These are phyloP conservation scores for Zaprionus lachaisei DNA, from an alignment of 1,140 invertebrate genomes.

Conservation along the genomic window DNA sequence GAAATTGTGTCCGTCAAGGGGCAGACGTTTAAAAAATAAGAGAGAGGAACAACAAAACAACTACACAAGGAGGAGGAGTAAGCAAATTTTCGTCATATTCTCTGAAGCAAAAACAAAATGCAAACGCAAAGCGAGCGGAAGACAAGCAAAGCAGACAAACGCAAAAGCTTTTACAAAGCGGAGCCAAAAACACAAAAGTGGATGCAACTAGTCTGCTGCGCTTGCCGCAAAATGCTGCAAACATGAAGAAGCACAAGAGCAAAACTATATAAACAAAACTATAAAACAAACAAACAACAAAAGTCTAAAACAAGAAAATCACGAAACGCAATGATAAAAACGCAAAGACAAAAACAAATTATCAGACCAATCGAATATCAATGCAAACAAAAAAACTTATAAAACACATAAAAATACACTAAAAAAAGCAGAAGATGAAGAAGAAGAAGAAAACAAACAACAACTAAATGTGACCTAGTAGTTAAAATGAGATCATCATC, in stretches of 20 bases:
- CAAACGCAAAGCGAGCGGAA: slow-evolving; percentile 7
- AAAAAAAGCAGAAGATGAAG: slow-evolving; percentile 59
- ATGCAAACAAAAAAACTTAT: slow-evolving; percentile 79
- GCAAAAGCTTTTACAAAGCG: not conserved
- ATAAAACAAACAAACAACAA: slow-evolving; percentile 64
- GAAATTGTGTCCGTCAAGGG: slow-evolving; percentile 67
- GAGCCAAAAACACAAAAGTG: not conserved
- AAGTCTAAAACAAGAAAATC: slow-evolving; percentile 72
- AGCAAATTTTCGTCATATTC: slow-evolving; percentile 70
- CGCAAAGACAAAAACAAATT: slow-evolving; percentile 52
- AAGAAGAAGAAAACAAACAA: slow-evolving; percentile 58
- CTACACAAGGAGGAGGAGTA: slow-evolving; percentile 7
- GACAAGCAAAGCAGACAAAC: not conserved
- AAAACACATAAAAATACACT: slow-evolving; percentile 76
- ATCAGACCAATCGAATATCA: slow-evolving; percentile 79
- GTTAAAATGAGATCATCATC: slow-evolving; percentile 72
- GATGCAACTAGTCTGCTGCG: slow-evolving; percentile 2
- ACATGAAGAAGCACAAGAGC: slow-evolving; percentile 34
- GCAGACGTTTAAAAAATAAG: slow-evolving; percentile 43
- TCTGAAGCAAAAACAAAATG: slow-evolving; percentile 62
- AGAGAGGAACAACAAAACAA: slow-evolving; percentile 40
- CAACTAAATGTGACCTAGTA: slow-evolving; percentile 80
- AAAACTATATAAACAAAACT: slow-evolving; percentile 53
- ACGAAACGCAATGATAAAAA: slow-evolving; percentile 72
- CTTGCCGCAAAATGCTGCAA: slow-evolving; percentile 24